Percentiles rank a stretch among this genome's conserved stretches.
Evolutionary conservation across 2,113 vertebrate genomes (phyloP).

Genomic region (human (Homo sapiens)): DNA sequence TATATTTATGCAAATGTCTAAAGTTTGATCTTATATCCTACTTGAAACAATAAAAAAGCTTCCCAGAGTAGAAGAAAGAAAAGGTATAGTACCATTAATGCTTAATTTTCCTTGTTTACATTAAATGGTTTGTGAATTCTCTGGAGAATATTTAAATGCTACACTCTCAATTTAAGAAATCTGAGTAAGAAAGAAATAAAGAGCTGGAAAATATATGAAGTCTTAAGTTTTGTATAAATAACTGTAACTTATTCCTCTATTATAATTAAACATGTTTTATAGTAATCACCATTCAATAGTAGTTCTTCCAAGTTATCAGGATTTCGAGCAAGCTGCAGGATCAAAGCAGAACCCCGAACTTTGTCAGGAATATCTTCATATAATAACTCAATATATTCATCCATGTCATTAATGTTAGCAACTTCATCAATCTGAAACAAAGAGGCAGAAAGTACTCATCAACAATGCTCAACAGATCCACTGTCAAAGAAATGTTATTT

Average conservation of each 20-base stretch:
- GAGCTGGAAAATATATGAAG: not conserved
- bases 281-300: conserved; percentile 89
- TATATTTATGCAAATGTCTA: not conserved
- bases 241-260: not conserved
- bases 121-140: not conserved
- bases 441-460: not conserved
- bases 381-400: conserved; percentile 94
- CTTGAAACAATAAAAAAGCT: not conserved
- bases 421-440: conserved; percentile 92
- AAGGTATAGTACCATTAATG: not conserved
- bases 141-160: not conserved
- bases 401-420: conserved; percentile 93
- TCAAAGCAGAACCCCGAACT: conserved; percentile 92
- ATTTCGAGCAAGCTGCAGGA: conserved; percentile 93
- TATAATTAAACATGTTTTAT: not conserved
- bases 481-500: not conserved
- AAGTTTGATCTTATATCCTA: not conserved
- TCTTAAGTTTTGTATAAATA: not conserved
- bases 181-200: not conserved
- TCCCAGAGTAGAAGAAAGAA: not conserved
- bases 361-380: conserved; percentile 96
- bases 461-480: not conserved
- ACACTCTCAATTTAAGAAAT: not conserved
- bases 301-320: conserved; percentile 95
- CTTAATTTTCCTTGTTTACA: not conserved